Base-by-base conservation (phyloP, 2,113 vertebrate genomes). In the Gymnogyps californianus region DNA sequence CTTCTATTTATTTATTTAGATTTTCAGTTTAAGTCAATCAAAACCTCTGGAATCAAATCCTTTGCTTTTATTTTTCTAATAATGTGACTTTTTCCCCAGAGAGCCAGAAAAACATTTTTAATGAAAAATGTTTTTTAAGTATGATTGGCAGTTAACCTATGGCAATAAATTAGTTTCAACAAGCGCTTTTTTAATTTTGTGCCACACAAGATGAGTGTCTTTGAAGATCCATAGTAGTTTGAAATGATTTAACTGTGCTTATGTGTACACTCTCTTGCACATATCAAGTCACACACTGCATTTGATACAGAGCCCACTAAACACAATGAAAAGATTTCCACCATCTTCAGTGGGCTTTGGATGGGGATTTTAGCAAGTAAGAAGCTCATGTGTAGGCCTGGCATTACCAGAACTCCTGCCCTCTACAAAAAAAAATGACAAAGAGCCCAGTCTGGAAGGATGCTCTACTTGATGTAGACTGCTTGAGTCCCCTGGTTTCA, bases 61-160 rank as follows among this genome's bases (percentile, higher is more conserved):
- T 91, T 79, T 76, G 38, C 71, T 79, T 84, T 55, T 75, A 42
- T 87, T 94, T 78, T 86, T 91, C 80, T 82, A 58, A 44, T 59
- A 90, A 66, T 25, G 47, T 61, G 55, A 69, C 44, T 52, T 83
- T 55, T 71, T 9, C 51, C 46, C 28, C 16, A 38, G 79, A 92
- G 55, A 86, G 51, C 2, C 36, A 77, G 49, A 65, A 80, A 44
- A 88, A 31, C 17, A 52, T 72, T 93, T 96, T 66, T 77, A 61
- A 94, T 86, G 82, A 94, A 89, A 95, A 90, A 74, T 38, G 6
- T 4, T 66, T 92, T 90, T 52, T 28, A 92, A 93, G 61, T 59
- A 89, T 94, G 91, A 93, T 79, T 95, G 95, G 44, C 92, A 96
- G 86, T 59, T 90, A 87, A 97, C 80, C 83, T 89, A 69, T 95